Conservation (phyloP, 2,113 vertebrate genomes). For the Arvicanthis niloticus region DNA sequence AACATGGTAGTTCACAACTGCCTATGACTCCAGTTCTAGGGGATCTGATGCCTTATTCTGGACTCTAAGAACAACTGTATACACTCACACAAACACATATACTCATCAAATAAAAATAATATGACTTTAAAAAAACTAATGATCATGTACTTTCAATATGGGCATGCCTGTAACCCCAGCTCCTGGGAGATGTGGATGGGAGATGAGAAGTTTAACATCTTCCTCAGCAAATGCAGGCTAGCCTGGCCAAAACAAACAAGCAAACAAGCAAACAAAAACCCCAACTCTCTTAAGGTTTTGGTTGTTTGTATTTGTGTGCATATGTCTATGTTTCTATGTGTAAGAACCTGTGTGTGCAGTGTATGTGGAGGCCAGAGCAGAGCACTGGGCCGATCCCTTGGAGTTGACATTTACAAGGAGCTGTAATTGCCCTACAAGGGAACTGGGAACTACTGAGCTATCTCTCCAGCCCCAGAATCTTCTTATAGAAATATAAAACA, state of each 20-base stretch:
- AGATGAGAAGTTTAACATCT: not conserved
- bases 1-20: not conserved
- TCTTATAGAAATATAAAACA: not conserved
- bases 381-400: not conserved
- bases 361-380: not conserved
- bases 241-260: not conserved
- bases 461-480: not conserved
- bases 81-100: not conserved
- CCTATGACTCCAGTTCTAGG: not conserved
- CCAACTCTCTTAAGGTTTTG: not conserved
- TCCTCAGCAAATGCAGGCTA: not conserved
- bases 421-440: not conserved
- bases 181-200: not conserved
- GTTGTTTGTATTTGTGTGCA: not conserved
- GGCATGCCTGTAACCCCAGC: not conserved
- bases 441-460: not conserved
- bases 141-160: not conserved
- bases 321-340: not conserved
- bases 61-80: not conserved
- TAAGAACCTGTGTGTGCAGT: not conserved
- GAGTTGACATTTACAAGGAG: not conserved
- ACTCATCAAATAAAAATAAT: not conserved
- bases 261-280: not conserved
- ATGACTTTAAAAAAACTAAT: not conserved
- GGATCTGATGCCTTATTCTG: not conserved